Evolutionary conservation across 2,888 invertebrate species (phyloP).

Genomic region (Diarsia mendica): DNA sequence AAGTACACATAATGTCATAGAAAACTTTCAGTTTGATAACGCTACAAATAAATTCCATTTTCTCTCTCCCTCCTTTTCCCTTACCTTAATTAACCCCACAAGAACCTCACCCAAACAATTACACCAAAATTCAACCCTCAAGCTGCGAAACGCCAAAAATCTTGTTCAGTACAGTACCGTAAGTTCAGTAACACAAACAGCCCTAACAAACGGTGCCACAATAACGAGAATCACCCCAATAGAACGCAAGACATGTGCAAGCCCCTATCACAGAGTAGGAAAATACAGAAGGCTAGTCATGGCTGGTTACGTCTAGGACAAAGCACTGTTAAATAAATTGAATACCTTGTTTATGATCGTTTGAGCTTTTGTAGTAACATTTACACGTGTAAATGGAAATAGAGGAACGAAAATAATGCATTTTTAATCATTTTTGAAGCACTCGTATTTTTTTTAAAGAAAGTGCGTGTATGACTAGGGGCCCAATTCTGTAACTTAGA

Average conservation of each 20-base stretch:
- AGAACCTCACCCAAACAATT: conserved; percentile 35
- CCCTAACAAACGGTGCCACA: conserved; percentile 59
- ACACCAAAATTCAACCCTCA: conserved; percentile 34
- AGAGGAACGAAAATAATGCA: no score
- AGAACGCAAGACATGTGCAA: conserved; percentile 74
- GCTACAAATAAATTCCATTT: background rate
- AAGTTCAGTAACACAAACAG: conserved; percentile 42
- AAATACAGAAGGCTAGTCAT: conserved; percentile 1
- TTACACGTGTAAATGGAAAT: no score
- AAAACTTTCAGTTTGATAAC: background rate
- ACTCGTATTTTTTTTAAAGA: no score
- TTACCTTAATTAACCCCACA: conserved; percentile 29
- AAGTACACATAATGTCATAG: background rate
- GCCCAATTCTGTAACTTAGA: no score
- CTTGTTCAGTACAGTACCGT: conserved; percentile 31
- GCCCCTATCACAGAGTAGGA: conserved; percentile 48
- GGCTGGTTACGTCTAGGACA: no score
- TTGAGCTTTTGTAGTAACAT: background rate
- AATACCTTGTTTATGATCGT: background rate
- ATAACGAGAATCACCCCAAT: conserved; percentile 70
- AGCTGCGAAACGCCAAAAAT: conserved; percentile 47
- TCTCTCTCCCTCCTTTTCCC: no score
- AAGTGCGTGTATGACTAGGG: no score
- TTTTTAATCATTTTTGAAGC: no score
- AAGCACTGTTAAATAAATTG: no score